Evolutionary conservation across 1,140 invertebrate species (phyloP).

Genomic region (Camponotus floridanus): DNA sequence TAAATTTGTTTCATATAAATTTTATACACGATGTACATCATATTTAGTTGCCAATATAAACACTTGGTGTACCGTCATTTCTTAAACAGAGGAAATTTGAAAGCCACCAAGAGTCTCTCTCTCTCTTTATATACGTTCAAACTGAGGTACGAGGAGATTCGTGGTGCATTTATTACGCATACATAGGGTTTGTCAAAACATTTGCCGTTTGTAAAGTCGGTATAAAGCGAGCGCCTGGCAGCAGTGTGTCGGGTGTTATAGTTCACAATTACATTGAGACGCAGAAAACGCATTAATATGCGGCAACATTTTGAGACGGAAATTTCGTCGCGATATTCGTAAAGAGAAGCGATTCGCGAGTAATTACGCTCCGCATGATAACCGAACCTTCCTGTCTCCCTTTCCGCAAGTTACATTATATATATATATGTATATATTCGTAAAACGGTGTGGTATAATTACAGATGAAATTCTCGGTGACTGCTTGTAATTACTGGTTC

Average conservation of each 20-base stretch:
- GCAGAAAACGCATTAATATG: slow-evolving; percentile 12
- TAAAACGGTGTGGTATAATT: slow-evolving; percentile 55
- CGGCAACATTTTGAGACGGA: slow-evolving; percentile 25
- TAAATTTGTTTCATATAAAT: background rate
- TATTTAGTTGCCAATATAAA: background rate
- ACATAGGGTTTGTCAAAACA: slow-evolving; percentile 9
- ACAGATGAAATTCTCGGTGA: slow-evolving; percentile 62
- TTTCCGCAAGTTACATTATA: slow-evolving; percentile 26
- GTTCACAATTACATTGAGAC: slow-evolving; percentile 17
- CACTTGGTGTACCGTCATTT: background rate
- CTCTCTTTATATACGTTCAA: background rate
- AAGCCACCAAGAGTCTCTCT: background rate
- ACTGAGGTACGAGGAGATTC: background rate
- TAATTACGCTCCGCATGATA: slow-evolving; percentile 40
- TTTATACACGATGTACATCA: background rate
- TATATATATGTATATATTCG: background rate
- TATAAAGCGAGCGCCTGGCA: background rate
- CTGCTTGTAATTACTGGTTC: slow-evolving; percentile 59
- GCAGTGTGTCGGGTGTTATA: background rate
- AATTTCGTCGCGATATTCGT: slow-evolving; percentile 39
- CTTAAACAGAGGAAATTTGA: slow-evolving; percentile 4
- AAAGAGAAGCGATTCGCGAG: slow-evolving; percentile 43
- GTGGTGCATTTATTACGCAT: slow-evolving; percentile 15
- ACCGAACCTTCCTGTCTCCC: background rate
- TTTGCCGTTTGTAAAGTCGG: slow-evolving; percentile 19